Evolutionary conservation across 2,797 vertebrate species (phyloP).

Genomic region (Sparidentex hasta): DNA sequence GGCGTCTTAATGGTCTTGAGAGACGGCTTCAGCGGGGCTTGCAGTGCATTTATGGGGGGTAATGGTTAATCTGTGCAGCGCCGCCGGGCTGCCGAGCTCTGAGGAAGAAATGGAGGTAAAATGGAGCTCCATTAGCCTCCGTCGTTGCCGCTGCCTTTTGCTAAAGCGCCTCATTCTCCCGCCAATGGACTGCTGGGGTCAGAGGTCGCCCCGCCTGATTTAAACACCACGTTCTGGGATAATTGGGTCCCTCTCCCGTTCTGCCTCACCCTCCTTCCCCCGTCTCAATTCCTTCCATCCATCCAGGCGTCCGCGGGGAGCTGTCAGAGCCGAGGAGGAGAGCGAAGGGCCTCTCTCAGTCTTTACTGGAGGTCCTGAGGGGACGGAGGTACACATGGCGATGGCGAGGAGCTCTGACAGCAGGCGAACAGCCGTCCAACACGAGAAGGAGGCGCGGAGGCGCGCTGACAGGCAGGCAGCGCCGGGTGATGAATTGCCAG

Average conservation of each 20-base stretch:
- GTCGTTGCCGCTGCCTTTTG: background rate
- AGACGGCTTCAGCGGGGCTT: conserved; percentile 34
- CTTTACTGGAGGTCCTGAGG: conserved; percentile 55
- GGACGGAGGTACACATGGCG: conserved; percentile 36
- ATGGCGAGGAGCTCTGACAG: conserved; percentile 61
- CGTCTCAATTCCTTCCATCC: conserved; percentile 40
- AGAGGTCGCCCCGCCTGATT: conserved; percentile 58
- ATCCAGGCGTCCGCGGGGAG: conserved; percentile 48
- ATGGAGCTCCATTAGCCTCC: conserved; percentile 50
- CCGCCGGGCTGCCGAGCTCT: conserved; percentile 6
- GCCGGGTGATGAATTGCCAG: conserved; percentile 80
- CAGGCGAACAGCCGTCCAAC: conserved; percentile 29
- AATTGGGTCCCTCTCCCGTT: conserved; percentile 56
- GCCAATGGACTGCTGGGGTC: conserved; percentile 50
- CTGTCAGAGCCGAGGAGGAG: conserved; percentile 54
- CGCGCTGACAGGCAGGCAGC: conserved; percentile 69
- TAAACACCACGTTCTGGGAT: conserved; percentile 67
- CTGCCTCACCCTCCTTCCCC: conserved; percentile 5
- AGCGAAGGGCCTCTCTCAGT: conserved; percentile 55
- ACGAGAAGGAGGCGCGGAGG: background rate
- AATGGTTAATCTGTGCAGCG: conserved; percentile 54
- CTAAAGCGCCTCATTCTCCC: conserved; percentile 27
- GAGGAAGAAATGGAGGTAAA: conserved; percentile 22
- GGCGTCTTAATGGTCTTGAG: conserved; percentile 57
- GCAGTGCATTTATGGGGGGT: conserved; percentile 20